Conservation (phyloP, 1,140 invertebrate species). For the Macrostomum lignano region DNA sequence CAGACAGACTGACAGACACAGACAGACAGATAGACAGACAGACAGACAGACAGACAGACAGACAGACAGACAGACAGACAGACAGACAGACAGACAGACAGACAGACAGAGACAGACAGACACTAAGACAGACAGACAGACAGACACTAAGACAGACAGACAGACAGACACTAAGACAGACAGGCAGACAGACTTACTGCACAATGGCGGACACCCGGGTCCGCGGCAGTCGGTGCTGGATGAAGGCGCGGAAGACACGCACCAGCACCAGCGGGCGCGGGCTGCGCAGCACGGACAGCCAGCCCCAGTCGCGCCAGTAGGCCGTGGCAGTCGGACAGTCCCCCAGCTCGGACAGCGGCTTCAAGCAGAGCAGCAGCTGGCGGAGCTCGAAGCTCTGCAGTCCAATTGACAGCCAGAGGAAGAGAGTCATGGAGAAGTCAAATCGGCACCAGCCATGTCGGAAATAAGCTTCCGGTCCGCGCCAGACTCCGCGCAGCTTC, state of each 20-base stretch:
- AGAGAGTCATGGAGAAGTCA: slow-evolving; percentile 84
- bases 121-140: no score
- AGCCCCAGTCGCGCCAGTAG: background rate
- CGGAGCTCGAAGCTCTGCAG: slow-evolving; percentile 35
- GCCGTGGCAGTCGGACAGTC: no score
- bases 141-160: no score
- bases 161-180: no score
- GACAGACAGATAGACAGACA: no score
- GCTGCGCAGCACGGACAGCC: slow-evolving; percentile 42
- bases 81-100: no score
- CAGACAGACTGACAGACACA: no score
- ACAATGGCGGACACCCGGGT: slow-evolving; percentile 94
- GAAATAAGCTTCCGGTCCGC: slow-evolving; percentile 46
- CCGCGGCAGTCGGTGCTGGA: slow-evolving; percentile 96
- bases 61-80: no score
- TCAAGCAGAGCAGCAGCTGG: background rate
- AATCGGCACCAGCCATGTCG: slow-evolving; percentile 97
- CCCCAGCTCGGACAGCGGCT: no score
- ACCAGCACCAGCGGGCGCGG: slow-evolving; percentile 90
- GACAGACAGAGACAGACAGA: no score
- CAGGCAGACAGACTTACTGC: slow-evolving; percentile 64
- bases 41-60: no score
- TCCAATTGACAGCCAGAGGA: slow-evolving; percentile 75
- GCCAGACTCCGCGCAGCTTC: slow-evolving; percentile 64
- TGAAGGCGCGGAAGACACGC: slow-evolving; percentile 72